Conservation (phyloP, 1,140 invertebrate genomes). For the Zaprionus ghesquierei region DNA sequence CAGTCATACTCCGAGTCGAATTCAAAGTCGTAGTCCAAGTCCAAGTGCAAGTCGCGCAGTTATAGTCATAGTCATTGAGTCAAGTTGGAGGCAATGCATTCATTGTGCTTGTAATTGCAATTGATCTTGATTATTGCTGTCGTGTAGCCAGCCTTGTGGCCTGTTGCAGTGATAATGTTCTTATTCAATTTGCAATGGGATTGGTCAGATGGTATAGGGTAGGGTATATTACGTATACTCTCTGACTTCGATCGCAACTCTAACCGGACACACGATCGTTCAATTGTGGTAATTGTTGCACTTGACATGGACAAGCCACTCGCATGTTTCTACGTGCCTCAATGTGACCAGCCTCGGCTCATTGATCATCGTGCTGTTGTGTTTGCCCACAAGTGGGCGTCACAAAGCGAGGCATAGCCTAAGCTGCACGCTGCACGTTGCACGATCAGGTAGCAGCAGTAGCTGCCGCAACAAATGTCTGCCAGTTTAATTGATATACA, state of each 20-base stretch:
- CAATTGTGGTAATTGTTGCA: slow-evolving; percentile 60
- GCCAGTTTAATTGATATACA: slow-evolving; percentile 81
- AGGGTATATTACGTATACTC: slow-evolving; percentile 27
- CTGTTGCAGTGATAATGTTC: slow-evolving; percentile 70
- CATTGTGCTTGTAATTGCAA: slow-evolving; percentile 82
- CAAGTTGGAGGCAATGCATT: slow-evolving; percentile 72
- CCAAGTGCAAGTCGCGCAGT: slow-evolving; percentile 7
- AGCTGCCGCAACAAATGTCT: slow-evolving; percentile 35
- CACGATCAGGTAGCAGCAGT: slow-evolving; percentile 38
- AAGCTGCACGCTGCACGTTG: slow-evolving; percentile 10
- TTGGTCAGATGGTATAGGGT: slow-evolving; percentile 43
- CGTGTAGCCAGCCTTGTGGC: slow-evolving; percentile 43
- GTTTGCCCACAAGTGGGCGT: slow-evolving; percentile 52
- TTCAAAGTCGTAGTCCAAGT: slow-evolving; percentile 8
- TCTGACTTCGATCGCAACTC: neutral
- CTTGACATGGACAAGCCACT: slow-evolving; percentile 54
- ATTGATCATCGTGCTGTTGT: slow-evolving; percentile 54
- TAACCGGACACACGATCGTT: slow-evolving; percentile 44
- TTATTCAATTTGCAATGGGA: slow-evolving; percentile 67
- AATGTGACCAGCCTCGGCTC: slow-evolving; percentile 41
- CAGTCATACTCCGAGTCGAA: slow-evolving; percentile 21
- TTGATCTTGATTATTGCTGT: slow-evolving; percentile 79
- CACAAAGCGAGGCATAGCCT: slow-evolving; percentile 23
- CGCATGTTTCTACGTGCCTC: slow-evolving; percentile 53
- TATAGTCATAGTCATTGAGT: slow-evolving; percentile 41